phyloP scores from a whole-genome alignment of 2,113 vertebrate genomes.

The Dasyornis broadbenti region DNA sequence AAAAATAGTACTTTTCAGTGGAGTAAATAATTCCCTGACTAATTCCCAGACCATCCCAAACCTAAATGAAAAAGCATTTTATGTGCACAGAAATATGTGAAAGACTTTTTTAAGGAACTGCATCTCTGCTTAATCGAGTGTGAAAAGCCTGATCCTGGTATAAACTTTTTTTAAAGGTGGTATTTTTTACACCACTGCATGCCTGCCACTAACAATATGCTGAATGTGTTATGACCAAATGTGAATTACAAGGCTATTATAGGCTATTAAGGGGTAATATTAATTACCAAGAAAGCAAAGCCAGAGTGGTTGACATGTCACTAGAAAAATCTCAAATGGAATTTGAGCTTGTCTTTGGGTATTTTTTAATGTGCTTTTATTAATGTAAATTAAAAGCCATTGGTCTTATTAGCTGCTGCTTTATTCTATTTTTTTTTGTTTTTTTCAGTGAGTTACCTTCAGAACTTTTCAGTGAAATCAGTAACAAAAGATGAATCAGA shows the following conservation, averaged over 20 bases:
- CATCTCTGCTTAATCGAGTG: not conserved
- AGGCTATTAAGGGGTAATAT: slow-evolving; percentile 13
- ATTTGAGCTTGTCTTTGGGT: slow-evolving; percentile 27
- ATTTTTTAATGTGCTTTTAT: slow-evolving; percentile 35
- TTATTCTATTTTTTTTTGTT: slow-evolving; percentile 24
- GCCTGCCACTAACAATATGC: not conserved
- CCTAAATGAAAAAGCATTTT: not conserved
- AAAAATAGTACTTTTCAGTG: not conserved
- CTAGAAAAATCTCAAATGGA: slow-evolving; percentile 41
- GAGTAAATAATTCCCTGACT: not conserved
- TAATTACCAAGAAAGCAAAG: slow-evolving; percentile 11
- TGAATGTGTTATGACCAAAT: slow-evolving; percentile 8
- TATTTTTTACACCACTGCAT: not conserved
- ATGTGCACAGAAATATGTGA: not conserved
- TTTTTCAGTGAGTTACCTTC: slow-evolving; percentile 1
- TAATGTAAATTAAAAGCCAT: slow-evolving; percentile 56
- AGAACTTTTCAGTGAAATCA: slow-evolving; percentile 61
- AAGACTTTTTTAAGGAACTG: not conserved
- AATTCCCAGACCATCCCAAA: not conserved
- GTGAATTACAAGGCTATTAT: not conserved
- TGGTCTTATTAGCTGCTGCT: slow-evolving; percentile 20
- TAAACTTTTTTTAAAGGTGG: not conserved
- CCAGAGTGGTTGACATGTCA: slow-evolving; percentile 24
- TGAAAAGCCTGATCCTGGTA: not conserved
- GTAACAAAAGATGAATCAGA: slow-evolving; percentile 61